Conservation (phyloP, 2,113 vertebrate genomes). For the Myanophis thanlyinensis region DNA sequence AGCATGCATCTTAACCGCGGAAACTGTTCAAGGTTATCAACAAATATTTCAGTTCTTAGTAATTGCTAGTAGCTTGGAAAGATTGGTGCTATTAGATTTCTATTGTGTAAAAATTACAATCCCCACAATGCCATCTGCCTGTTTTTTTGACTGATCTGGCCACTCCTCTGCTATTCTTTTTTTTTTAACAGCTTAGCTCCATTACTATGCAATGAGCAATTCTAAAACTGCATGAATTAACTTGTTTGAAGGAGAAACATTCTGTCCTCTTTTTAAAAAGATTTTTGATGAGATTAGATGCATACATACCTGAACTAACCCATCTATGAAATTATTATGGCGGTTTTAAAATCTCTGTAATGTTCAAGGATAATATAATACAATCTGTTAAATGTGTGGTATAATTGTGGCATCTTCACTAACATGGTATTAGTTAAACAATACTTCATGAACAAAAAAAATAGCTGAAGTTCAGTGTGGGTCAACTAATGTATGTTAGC, state of each 20-base stretch:
- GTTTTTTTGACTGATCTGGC: background rate
- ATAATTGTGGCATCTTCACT: background rate
- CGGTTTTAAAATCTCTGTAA: background rate
- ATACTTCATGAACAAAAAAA: background rate
- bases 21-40: slow-evolving; percentile 49
- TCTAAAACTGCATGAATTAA: background rate
- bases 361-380: background rate
- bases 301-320: background rate
- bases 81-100: slow-evolving; percentile 1
- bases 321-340: background rate
- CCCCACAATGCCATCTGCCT: background rate
- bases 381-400: background rate
- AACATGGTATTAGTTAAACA: background rate
- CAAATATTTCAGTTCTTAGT: slow-evolving; percentile 44
- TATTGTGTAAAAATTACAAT: background rate
- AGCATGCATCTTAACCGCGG: background rate
- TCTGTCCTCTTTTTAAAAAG: background rate
- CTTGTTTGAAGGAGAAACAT: background rate
- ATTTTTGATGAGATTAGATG: background rate
- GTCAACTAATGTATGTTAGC: background rate
- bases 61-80: slow-evolving; percentile 18
- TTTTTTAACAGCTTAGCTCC: background rate
- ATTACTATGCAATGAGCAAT: background rate
- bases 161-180: background rate
- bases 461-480: background rate